Percentiles rank a stretch among this genome's conserved stretches.
phyloP scores from a whole-genome alignment of 2,888 invertebrate species.

The Eulithis prunata region DNA sequence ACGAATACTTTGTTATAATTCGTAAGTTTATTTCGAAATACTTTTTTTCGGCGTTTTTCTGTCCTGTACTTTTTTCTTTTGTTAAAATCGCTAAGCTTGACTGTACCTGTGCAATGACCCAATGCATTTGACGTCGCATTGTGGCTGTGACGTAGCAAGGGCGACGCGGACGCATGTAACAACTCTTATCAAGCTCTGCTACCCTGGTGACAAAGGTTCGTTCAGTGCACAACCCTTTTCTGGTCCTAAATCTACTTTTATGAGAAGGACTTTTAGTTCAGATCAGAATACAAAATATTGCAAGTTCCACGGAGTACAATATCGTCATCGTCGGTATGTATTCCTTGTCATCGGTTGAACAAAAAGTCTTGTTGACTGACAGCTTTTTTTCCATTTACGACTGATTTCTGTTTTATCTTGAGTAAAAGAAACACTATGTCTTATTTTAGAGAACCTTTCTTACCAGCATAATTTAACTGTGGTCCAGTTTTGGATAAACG shows the following conservation, averaged over 20 bases:
- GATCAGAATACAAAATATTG: constrained; percentile 42
- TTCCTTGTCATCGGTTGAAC: too few relatives aligned
- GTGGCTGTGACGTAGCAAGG: constrained; percentile 59
- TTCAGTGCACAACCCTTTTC: constrained; percentile 74
- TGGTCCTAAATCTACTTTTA: constrained; percentile 64
- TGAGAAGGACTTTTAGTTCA: constrained; percentile 56
- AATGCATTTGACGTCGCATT: constrained; percentile 50
- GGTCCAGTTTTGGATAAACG: too few relatives aligned
- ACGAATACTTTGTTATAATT: too few relatives aligned
- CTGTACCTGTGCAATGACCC: constrained; percentile 59
- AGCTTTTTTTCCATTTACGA: too few relatives aligned
- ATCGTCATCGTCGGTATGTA: constrained; percentile 9
- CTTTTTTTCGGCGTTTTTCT: too few relatives aligned
- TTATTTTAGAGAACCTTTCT: too few relatives aligned
- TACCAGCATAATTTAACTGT: too few relatives aligned
- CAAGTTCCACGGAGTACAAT: constrained; percentile 34
- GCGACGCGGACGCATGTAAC: constrained; percentile 51
- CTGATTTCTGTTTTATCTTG: too few relatives aligned
- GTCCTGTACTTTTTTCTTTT: neutral
- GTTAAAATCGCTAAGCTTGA: constrained; percentile 31
- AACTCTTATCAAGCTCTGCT: constrained; percentile 60
- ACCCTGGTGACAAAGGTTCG: constrained; percentile 75
- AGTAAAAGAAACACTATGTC: too few relatives aligned
- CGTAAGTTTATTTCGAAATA: too few relatives aligned
- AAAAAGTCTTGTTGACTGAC: too few relatives aligned